Conservation (phyloP, 37 sponge, comb jelly and placozoan genomes). For the Agelas oroides region DNA sequence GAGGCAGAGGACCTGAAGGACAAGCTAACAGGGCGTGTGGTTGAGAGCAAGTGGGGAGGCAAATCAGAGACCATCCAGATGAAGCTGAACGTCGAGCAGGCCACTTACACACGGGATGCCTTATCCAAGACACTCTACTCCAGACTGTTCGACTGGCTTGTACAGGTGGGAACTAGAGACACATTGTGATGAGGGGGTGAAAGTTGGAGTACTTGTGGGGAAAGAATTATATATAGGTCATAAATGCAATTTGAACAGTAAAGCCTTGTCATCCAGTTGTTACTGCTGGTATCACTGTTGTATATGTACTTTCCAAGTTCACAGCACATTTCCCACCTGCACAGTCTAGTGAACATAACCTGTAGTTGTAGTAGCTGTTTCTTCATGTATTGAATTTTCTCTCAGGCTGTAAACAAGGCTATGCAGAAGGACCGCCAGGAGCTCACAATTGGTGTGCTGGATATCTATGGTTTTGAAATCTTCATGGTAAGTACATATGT, state of each 20-base stretch:
- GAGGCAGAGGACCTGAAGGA: slow-evolving; percentile 75
- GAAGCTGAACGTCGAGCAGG: slow-evolving; percentile 95
- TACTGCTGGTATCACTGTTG: too few species aligned
- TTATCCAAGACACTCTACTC: slow-evolving; percentile 95
- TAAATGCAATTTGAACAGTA: too few species aligned
- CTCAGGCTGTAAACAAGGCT: slow-evolving; percentile 87
- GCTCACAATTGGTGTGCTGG: slow-evolving; percentile 88
- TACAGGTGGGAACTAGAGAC: slow-evolving; percentile 77
- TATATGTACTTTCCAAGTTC: too few species aligned
- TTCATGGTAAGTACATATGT: slow-evolving; percentile 73
- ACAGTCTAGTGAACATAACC: too few species aligned
- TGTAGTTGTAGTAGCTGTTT: too few species aligned
- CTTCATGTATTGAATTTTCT: too few species aligned
- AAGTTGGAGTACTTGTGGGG: background rate
- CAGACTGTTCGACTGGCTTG: slow-evolving; percentile 95
- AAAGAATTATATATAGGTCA: too few species aligned
- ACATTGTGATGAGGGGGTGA: too few species aligned
- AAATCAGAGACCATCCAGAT: slow-evolving; percentile 88
- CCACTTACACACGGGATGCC: slow-evolving; percentile 93
- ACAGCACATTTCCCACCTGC: too few species aligned
- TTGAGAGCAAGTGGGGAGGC: slow-evolving; percentile 98
- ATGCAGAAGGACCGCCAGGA: slow-evolving; percentile 84
- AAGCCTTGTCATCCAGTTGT: too few species aligned
- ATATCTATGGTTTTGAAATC: slow-evolving; percentile 99
- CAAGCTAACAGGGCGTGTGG: slow-evolving; percentile 91